Evolutionary conservation across 2,113 vertebrate genomes (phyloP).

Genomic region (Tichodroma muraria): DNA sequence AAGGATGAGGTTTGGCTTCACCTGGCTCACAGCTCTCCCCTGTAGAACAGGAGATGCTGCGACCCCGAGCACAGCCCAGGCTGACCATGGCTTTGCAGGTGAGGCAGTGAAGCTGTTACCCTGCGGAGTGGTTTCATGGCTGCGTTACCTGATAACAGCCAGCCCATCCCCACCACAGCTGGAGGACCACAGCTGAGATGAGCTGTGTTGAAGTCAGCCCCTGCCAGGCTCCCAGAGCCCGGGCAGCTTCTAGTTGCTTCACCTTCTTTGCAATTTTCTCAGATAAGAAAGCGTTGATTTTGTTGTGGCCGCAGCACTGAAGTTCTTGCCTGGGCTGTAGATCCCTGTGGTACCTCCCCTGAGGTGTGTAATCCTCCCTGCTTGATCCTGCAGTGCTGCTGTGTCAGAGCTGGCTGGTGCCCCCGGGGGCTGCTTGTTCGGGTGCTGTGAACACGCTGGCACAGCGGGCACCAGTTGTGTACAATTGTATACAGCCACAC

Average conservation of each 20-base stretch:
- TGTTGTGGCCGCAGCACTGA: neutral
- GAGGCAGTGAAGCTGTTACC: neutral
- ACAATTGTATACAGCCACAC: no score
- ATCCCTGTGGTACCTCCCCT: neutral
- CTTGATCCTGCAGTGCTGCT: neutral
- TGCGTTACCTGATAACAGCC: neutral
- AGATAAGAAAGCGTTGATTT: neutral
- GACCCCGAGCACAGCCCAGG: neutral
- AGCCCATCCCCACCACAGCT: neutral
- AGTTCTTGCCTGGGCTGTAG: neutral
- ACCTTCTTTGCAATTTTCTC: neutral
- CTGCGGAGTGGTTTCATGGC: neutral
- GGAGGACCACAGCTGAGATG: neutral
- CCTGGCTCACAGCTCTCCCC: neutral
- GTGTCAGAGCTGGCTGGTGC: neutral
- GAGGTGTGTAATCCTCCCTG: neutral
- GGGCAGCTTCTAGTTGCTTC: neutral
- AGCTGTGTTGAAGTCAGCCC: neutral
- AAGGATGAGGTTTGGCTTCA: neutral
- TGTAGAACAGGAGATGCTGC: fast-evolving
- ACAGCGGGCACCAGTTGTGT: neutral
- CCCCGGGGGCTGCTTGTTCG: fast-evolving
- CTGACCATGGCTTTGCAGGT: neutral
- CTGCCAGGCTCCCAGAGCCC: neutral
- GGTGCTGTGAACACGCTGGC: neutral